Evolutionary conservation across 2,113 vertebrate genomes (phyloP).

Genomic region (Ciconia maguari): DNA sequence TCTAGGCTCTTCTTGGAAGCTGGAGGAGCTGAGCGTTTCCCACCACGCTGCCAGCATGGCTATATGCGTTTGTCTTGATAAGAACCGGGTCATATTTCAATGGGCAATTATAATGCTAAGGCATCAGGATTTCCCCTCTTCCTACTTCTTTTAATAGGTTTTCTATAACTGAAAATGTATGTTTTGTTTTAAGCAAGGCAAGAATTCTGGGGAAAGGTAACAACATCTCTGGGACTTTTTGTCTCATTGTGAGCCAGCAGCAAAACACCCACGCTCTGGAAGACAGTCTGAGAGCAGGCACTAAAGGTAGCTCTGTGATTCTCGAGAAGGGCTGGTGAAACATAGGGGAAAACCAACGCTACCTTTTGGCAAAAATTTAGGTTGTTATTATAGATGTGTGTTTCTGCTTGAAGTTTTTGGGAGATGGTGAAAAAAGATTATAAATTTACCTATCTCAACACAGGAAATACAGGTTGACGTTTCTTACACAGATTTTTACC

Average conservation of each 20-base stretch:
- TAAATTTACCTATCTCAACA: neutral
- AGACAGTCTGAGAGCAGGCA: neutral
- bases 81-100: neutral
- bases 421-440: neutral
- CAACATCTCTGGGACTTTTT: neutral
- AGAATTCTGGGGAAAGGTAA: neutral
- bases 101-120: neutral
- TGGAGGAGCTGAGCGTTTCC: neutral
- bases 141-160: neutral
- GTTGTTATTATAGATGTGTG: neutral
- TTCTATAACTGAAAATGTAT: neutral
- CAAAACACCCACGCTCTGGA: neutral
- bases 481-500: neutral
- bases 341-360: fast-evolving
- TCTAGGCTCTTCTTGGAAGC: neutral
- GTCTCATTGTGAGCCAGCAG: neutral
- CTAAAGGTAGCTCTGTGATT: neutral
- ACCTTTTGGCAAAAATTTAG: neutral
- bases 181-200: neutral
- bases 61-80: neutral
- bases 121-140: neutral
- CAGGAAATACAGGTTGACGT: neutral
- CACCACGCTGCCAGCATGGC: neutral
- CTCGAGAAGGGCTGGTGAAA: neutral
- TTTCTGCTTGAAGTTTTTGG: neutral